Conservation (phyloP, 2,797 vertebrate species). For the Triplophysa yarkandensis region DNA sequence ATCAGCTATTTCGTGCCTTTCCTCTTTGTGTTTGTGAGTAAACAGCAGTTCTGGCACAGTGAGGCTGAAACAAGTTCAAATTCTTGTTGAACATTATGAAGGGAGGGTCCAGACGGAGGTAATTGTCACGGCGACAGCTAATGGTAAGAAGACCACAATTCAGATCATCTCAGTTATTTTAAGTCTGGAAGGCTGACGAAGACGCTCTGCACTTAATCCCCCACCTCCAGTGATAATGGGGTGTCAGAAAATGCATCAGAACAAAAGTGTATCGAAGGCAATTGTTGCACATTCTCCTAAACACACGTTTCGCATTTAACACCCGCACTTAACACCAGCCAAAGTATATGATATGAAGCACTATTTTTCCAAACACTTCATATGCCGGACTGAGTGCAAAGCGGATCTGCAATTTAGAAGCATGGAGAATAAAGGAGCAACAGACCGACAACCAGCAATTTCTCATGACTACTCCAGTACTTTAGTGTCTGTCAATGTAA, state of each 20-base stretch:
- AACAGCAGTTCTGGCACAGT: constrained; percentile 63
- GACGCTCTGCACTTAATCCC: constrained; percentile 67
- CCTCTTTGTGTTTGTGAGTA: constrained; percentile 56
- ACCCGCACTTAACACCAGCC: constrained; percentile 47
- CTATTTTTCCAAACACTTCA: constrained; percentile 49
- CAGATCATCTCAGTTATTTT: constrained; percentile 72
- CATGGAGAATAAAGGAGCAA: constrained; percentile 8
- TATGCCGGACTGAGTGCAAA: constrained; percentile 12
- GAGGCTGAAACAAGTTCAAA: constrained; percentile 55
- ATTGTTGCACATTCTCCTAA: constrained; percentile 64
- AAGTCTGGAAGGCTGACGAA: constrained; percentile 62
- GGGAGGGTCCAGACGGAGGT: constrained; percentile 68
- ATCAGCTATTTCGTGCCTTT: constrained; percentile 51
- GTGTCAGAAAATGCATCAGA: constrained; percentile 65
- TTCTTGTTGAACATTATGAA: constrained; percentile 69
- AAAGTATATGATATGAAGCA: constrained; percentile 48
- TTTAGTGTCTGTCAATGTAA: not conserved
- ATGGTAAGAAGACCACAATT: constrained; percentile 75
- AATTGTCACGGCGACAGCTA: constrained; percentile 69
- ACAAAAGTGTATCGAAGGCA: constrained; percentile 77
- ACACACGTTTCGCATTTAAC: constrained; percentile 52
- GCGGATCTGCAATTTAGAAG: constrained; percentile 47
- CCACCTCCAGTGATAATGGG: constrained; percentile 71
- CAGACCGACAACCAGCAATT: constrained; percentile 20
- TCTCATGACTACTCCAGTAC: not conserved